Evolutionary conservation across 2,113 vertebrate genomes (phyloP).

Genomic region (Pterocles burchelli): DNA sequence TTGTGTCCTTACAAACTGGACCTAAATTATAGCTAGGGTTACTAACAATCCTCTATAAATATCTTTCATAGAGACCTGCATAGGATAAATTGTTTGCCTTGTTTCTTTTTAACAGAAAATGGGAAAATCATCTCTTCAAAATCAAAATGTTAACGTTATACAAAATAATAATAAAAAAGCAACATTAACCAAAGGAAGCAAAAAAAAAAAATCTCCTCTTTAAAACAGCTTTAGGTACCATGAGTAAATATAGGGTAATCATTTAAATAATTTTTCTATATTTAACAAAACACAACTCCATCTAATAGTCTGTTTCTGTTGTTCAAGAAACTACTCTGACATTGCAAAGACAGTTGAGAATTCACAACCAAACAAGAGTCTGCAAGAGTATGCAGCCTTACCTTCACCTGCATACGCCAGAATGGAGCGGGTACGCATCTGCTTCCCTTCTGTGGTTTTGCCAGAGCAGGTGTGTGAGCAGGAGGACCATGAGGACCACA

Average conservation of each 20-base stretch:
- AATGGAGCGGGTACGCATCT: constrained; percentile 89
- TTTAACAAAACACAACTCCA: background rate
- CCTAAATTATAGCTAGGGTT: background rate
- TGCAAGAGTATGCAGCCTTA: constrained; percentile 55
- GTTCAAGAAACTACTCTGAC: background rate
- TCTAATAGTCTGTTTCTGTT: background rate
- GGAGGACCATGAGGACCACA: constrained; percentile 91
- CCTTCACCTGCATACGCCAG: constrained; percentile 95
- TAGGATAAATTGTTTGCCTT: rapidly evolving
- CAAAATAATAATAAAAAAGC: background rate
- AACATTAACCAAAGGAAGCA: background rate
- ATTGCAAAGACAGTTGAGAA: background rate
- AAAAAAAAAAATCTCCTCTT: background rate
- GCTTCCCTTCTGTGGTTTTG: constrained; percentile 93
- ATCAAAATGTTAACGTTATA: background rate
- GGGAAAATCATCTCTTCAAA: background rate
- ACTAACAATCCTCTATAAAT: background rate
- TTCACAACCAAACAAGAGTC: background rate
- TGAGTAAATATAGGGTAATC: background rate
- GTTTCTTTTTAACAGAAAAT: background rate
- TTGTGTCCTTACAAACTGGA: background rate
- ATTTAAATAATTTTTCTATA: background rate
- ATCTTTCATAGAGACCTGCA: background rate
- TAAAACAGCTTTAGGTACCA: background rate
- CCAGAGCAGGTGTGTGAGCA: constrained; percentile 98